These are phyloP conservation scores for Erebia palarica DNA, from an alignment of 2,888 invertebrate genomes.

Conservation along the genomic window DNA sequence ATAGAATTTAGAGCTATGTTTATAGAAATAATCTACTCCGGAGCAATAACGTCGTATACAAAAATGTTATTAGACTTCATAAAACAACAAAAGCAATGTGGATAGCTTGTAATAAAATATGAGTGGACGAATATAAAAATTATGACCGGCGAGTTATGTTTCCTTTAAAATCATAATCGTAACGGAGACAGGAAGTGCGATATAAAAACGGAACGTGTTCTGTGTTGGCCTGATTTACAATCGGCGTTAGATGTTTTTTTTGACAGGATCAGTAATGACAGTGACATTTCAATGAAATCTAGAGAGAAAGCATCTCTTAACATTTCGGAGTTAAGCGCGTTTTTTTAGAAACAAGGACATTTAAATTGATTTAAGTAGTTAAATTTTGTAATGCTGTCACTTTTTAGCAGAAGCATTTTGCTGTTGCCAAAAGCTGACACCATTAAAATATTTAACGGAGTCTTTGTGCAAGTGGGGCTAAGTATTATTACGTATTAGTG, in stretches of 20 bases:
- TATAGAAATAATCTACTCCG: too few species aligned
- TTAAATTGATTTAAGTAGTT: too few species aligned
- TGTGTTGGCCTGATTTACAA: slow-evolving; percentile 60
- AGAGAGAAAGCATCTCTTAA: not conserved
- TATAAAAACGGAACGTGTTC: slow-evolving; percentile 55
- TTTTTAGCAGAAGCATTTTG: too few species aligned
- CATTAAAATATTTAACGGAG: too few species aligned
- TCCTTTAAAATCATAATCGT: slow-evolving; percentile 66
- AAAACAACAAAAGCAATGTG: slow-evolving; percentile 14
- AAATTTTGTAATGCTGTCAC: too few species aligned
- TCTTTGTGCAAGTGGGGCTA: too few species aligned
- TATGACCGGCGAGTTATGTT: slow-evolving; percentile 63
- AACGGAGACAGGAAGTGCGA: slow-evolving; percentile 68
- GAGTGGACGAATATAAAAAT: slow-evolving; percentile 50
- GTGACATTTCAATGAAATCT: not conserved
- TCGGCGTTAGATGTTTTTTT: slow-evolving; percentile 61
- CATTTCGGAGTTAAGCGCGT: too few species aligned
- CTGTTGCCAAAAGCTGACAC: too few species aligned
- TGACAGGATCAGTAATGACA: not conserved
- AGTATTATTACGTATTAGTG: too few species aligned
- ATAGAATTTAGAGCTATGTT: too few species aligned
- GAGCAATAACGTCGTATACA: slow-evolving; percentile 15
- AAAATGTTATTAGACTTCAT: slow-evolving; percentile 23
- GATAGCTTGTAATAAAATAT: slow-evolving; percentile 42
- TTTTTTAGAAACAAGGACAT: too few species aligned